phyloP scores from a whole-genome alignment of 2,888 invertebrate genomes.

The Notocelia uddmanniana region DNA sequence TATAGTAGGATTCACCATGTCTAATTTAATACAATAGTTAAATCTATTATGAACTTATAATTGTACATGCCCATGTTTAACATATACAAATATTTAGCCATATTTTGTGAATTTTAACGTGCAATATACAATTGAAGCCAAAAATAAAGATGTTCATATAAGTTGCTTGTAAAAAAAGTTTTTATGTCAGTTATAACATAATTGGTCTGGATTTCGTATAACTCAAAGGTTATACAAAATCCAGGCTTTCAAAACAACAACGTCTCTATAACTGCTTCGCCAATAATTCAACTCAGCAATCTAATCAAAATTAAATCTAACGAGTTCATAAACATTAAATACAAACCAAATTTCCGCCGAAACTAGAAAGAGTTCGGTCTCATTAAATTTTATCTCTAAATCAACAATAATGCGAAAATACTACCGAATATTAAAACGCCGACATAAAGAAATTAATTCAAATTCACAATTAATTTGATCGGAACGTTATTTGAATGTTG shows the following conservation, averaged over 20 bases:
- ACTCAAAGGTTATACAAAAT: no score
- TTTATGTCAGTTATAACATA: no score
- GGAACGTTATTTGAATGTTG: conserved; percentile 24
- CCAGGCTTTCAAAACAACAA: not conserved
- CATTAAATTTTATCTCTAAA: conserved; percentile 38
- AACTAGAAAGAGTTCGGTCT: conserved; percentile 36
- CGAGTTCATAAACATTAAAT: conserved; percentile 28
- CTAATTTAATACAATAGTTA: not conserved
- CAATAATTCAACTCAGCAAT: conserved; percentile 37
- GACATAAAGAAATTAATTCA: conserved; percentile 43
- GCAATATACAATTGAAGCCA: no score
- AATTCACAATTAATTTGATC: conserved; percentile 30
- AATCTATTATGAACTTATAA: no score
- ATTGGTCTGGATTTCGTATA: no score
- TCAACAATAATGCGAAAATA: conserved; percentile 42
- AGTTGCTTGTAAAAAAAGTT: no score
- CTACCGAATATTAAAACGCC: conserved; percentile 44
- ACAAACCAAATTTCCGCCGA: conserved; percentile 23
- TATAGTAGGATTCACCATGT: not conserved
- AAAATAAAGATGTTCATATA: no score
- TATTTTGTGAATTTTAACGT: not conserved
- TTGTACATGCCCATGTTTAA: no score
- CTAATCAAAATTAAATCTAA: conserved; percentile 29
- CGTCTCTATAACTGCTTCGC: not conserved
- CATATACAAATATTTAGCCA: no score